Percentiles rank a stretch among this genome's conserved stretches.
Evolutionary conservation across 2,113 vertebrate genomes (phyloP).

Genomic region (Mesembrinibis cayennensis): DNA sequence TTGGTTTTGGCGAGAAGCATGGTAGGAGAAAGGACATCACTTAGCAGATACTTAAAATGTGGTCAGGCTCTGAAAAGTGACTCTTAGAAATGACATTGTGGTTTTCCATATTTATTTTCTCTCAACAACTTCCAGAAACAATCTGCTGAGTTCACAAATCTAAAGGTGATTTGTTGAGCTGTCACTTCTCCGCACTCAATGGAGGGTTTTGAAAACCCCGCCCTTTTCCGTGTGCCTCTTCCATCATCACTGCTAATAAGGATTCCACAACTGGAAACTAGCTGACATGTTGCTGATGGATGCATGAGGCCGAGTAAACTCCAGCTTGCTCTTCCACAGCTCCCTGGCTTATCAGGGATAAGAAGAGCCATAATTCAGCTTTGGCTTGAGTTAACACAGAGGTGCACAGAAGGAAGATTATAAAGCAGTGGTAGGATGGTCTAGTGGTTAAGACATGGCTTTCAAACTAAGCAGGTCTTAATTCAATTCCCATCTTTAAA

Average conservation of each 20-base stretch:
- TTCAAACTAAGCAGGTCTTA: background rate
- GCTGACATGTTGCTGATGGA: slow-evolving; percentile 52
- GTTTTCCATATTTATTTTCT: slow-evolving; percentile 71
- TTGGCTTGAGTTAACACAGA: background rate
- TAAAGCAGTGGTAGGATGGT: background rate
- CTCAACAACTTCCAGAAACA: slow-evolving; percentile 66
- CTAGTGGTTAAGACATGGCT: background rate
- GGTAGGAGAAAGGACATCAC: slow-evolving; percentile 64
- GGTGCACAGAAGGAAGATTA: background rate
- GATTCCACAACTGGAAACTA: slow-evolving; percentile 6
- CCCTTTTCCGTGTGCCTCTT: slow-evolving; percentile 23
- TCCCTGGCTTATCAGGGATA: background rate
- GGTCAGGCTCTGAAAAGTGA: slow-evolving; percentile 66
- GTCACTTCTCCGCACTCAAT: background rate
- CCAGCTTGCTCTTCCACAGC: background rate
- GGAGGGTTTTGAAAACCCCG: background rate
- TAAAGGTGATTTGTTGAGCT: slow-evolving; percentile 63
- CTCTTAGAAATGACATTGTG: slow-evolving; percentile 66
- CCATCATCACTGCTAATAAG: slow-evolving; percentile 9
- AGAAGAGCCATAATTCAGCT: background rate
- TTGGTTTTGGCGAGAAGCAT: slow-evolving; percentile 46
- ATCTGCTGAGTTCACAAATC: slow-evolving; percentile 63
- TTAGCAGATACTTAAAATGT: slow-evolving; percentile 69
- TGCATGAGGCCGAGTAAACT: background rate
- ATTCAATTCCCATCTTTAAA: background rate